Evolutionary conservation across 2,888 invertebrate species (phyloP), one percentile per base, ranked within the genome.

Genomic region (Emmelina monodactyla): DNA sequence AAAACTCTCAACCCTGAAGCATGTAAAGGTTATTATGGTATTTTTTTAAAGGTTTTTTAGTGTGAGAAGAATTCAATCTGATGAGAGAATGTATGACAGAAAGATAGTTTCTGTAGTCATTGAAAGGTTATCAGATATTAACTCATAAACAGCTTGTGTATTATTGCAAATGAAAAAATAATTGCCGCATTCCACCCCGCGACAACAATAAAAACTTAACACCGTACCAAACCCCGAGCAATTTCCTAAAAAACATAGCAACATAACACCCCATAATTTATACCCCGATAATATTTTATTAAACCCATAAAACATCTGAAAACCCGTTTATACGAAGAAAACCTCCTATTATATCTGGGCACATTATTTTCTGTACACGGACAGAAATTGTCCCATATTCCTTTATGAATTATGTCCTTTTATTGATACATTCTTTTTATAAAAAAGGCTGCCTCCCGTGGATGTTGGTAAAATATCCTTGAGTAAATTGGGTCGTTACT

Each of bases 241-340:
- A 63, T 64, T 66, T 62, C 47, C 52, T 25, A 25, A 25, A 25
- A 42, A 54, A 51, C 47, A 52, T 53, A 57, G 54, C 54, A 50
- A 53, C 45, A 47, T 58, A 62, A 62, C 58, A 56, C 57, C 43
- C 38, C 42, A 44, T 69, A 66, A 73, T 72, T 71, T 71, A 73
- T 70, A 51, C 40, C 44, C 47, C 56, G 53, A 61, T 62, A 52
- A 63, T 66, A 62, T 70, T 69, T 71, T 72, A 70, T 67, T 59
- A 64, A 50, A 45, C 53, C 55, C 48, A 67, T 73, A 68, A 72
- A 72, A 58, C 56, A 68, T 61, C 56, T 53, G 47, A 45, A 54
- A 25, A 25, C n/a, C n/a, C 25, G 52, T 53, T 49, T 52, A 50
- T 46, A 53, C 51, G 45, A 47, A 53, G 54, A 46, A 57, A 62